Evolutionary conservation across 2,888 invertebrate species (phyloP), one percentile per base, ranked within the genome.

Genomic region (Selenia dentaria): DNA sequence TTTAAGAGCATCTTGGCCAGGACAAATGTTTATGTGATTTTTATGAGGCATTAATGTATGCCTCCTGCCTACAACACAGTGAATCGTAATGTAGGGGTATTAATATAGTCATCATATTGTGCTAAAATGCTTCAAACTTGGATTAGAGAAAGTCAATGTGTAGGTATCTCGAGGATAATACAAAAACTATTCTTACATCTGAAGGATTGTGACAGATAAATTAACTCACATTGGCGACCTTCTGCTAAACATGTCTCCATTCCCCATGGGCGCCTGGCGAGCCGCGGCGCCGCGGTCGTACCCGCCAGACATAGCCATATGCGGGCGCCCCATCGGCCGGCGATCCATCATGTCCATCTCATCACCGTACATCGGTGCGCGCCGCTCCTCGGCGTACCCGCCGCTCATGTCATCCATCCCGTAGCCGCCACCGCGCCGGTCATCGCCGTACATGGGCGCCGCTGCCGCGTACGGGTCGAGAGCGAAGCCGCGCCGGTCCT

Each of bases 191-290:
- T 16, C 16, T 3, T 4, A 16, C 16, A 16, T 16, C 3, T 16
- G 4, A 16, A 16, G n/a, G n/a, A n/a, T n/a, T n/a, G 4, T 16
- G 16, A 16, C 16, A 16, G 16, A 16, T n/a, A 16, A 18, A 18
- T 18, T 1, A 13, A 11, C 5, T 79, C 29, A 86, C 86, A 87
- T 86, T 35, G 83, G 84, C 34, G 86, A 82, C 51, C 92, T 78
- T 45, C 92, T 72, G 69, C 89, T 90, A 70, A 85, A 92, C 87
- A 92, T 91, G 50, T 85, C 85, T 3, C 86, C 87, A 46, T 85
- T 87, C 55, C 80, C 80, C 73, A 84, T 76, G 22, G 79, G 77
- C 11, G 76, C 74, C 0, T 75, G 59, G 4, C 83, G 62, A 0
- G 83, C 80, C 8, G 82, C 70, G 8, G 77, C 63, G 3, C 87